Evolutionary conservation across 2,888 invertebrate genomes (phyloP).

Genomic region (Ormyrus nitidulus): DNA sequence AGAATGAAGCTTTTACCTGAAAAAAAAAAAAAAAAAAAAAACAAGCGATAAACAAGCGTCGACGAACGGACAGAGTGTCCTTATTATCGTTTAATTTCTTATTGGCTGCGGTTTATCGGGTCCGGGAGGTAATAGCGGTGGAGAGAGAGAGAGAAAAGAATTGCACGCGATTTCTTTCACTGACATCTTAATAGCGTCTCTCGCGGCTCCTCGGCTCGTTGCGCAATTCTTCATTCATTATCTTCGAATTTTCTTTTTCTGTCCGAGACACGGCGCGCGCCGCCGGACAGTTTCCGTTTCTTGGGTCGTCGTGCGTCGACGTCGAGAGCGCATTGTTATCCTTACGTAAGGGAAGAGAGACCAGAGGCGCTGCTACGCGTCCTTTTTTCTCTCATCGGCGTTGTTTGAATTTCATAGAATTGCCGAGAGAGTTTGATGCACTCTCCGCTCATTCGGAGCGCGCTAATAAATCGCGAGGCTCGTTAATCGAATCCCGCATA

Average conservation of each 20-base stretch:
- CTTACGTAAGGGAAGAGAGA: constrained; percentile 13
- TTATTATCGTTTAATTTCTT: constrained; percentile 25
- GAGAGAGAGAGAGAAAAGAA: constrained; percentile 12
- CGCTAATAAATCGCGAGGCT: too few relatives aligned
- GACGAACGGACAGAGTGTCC: too few relatives aligned
- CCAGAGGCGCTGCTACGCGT: too few relatives aligned
- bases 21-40: too few relatives aligned
- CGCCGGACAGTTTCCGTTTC: constrained; percentile 32
- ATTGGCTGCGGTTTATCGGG: neutral
- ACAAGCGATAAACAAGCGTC: too few relatives aligned
- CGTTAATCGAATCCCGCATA: too few relatives aligned
- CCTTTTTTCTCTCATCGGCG: too few relatives aligned
- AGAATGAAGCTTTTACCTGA: too few relatives aligned
- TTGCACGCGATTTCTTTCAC: constrained; percentile 41
- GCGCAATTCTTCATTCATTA: constrained; percentile 35
- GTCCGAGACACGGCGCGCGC: neutral
- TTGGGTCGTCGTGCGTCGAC: neutral
- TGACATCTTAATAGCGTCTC: constrained; percentile 39
- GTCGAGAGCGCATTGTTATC: constrained; percentile 17
- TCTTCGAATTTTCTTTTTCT: constrained; percentile 35
- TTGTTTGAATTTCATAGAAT: too few relatives aligned
- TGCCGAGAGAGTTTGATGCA: too few relatives aligned
- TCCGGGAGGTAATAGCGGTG: too few relatives aligned
- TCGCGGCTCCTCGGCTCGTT: neutral
- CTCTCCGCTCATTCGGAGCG: too few relatives aligned